phyloP scores from a whole-genome alignment of 2,888 invertebrate species.

The Caenorhabditis imperialis region DNA sequence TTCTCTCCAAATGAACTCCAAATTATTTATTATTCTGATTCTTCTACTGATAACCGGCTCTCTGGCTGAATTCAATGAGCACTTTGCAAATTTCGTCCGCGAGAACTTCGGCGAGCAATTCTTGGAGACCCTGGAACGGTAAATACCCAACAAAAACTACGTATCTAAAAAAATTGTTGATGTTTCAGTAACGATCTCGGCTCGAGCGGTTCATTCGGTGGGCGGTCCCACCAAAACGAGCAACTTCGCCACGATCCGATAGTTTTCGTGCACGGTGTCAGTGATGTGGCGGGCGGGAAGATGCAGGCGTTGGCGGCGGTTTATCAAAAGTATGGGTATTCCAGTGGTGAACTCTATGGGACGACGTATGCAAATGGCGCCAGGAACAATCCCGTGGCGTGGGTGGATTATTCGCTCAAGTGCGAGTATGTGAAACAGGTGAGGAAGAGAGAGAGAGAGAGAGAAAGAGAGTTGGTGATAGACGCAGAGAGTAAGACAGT shows the following conservation, averaged over 20 bases:
- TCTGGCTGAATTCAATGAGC: slow-evolving; percentile 50
- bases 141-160: neutral
- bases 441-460: no score
- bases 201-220: slow-evolving; percentile 57
- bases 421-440: slow-evolving; percentile 69
- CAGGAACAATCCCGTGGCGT: slow-evolving; percentile 69
- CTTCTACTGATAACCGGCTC: no score
- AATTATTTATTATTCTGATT: no score
- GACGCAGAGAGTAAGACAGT: no score
- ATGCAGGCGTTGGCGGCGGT: slow-evolving; percentile 59
- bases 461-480: no score
- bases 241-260: slow-evolving; percentile 36
- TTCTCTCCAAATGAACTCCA: no score
- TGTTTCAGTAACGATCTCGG: slow-evolving; percentile 55
- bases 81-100: slow-evolving; percentile 56
- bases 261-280: slow-evolving; percentile 71
- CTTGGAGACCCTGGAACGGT: slow-evolving; percentile 55
- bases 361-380: slow-evolving; percentile 65
- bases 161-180: no score
- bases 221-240: slow-evolving; percentile 19
- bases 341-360: slow-evolving; percentile 66
- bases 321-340: slow-evolving; percentile 62
- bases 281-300: slow-evolving; percentile 70
- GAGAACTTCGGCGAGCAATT: slow-evolving; percentile 55
- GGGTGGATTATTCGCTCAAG: slow-evolving; percentile 72